A percentile compares a stretch with the other conserved stretches of the same genome.
These are phyloP conservation scores for Scomberomorus guttatus DNA, from an alignment of 2,797 vertebrate genomes.

Conservation along the genomic window DNA sequence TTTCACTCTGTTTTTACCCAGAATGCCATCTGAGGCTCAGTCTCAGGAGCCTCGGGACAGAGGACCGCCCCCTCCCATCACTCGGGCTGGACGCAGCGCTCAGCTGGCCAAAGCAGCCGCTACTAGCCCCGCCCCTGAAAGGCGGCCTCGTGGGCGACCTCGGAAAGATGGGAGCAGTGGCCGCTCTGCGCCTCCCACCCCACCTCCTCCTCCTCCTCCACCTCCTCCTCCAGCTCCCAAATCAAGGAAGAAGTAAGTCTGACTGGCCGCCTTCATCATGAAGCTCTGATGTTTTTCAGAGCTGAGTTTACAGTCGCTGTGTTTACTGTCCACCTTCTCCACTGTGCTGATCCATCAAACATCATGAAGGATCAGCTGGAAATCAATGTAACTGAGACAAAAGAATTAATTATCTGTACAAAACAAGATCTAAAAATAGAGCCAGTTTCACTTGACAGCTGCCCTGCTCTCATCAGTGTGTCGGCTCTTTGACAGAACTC, in stretches of 20 bases:
- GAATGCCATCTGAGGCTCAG: conserved; percentile 98
- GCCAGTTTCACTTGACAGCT: no score
- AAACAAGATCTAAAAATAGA: no score
- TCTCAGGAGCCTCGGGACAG: conserved; percentile 89
- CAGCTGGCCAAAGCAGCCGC: conserved; percentile 87
- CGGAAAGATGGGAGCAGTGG: conserved; percentile 91
- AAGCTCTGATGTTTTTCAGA: no score
- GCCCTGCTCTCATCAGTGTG: no score
- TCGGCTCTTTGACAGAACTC: no score
- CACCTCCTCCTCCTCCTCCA: conserved; percentile 48
- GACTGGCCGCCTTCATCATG: no score
- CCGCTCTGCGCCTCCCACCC: conserved; percentile 40
- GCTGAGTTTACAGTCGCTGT: no score
- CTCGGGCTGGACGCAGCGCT: conserved; percentile 86
- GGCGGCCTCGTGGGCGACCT: conserved; percentile 92
- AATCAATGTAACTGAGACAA: no score
- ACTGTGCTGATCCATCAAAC: no score
- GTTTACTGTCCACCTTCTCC: no score
- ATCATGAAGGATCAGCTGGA: no score
- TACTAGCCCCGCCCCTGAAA: conserved; percentile 87
- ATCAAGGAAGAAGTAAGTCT: conserved; percentile 74
- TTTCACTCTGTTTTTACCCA: conserved; percentile 67
- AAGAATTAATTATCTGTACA: no score
- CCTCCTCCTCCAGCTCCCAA: conserved; percentile 53
- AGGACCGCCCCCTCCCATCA: conserved; percentile 85